These are phyloP conservation scores for Anguilla pacifica DNA, from an alignment of 2,797 vertebrate species.

Conservation along the genomic window DNA sequence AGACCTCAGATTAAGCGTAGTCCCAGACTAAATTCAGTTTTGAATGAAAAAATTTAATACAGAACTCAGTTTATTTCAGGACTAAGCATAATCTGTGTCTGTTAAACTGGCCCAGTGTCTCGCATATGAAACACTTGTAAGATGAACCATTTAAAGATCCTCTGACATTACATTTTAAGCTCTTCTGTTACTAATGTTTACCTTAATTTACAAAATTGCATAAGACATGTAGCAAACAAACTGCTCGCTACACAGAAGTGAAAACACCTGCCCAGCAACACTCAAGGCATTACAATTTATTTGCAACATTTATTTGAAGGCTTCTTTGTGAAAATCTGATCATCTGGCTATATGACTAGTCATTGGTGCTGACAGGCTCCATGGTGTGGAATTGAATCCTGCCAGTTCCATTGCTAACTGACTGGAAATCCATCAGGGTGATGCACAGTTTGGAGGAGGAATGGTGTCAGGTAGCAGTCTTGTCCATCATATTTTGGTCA, in stretches of 20 bases:
- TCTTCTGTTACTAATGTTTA: not conserved
- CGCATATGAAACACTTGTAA: not conserved
- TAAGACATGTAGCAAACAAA: not conserved
- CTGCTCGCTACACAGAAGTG: not conserved
- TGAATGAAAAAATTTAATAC: too few species aligned
- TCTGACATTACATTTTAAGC: not conserved
- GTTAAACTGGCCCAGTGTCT: not conserved
- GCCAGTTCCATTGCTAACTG: not conserved
- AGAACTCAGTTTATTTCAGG: too few species aligned
- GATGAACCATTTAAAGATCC: not conserved
- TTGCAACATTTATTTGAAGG: not conserved
- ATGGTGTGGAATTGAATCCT: not conserved
- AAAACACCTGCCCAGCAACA: not conserved
- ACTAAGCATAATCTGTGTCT: too few species aligned
- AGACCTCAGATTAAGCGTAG: too few species aligned
- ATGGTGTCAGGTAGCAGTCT: too few species aligned
- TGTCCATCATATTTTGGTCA: too few species aligned
- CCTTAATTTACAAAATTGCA: not conserved
- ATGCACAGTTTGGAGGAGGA: too few species aligned
- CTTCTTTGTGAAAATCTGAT: not conserved
- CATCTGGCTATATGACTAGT: not conserved
- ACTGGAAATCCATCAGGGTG: too few species aligned
- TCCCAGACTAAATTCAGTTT: too few species aligned
- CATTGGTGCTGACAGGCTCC: not conserved
- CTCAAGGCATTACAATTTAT: not conserved